Percentiles rank a stretch among this genome's conserved stretches.
These are phyloP conservation scores for Chironomus striatipennis DNA, from an alignment of 1,140 invertebrate species.

Conservation along the genomic window DNA sequence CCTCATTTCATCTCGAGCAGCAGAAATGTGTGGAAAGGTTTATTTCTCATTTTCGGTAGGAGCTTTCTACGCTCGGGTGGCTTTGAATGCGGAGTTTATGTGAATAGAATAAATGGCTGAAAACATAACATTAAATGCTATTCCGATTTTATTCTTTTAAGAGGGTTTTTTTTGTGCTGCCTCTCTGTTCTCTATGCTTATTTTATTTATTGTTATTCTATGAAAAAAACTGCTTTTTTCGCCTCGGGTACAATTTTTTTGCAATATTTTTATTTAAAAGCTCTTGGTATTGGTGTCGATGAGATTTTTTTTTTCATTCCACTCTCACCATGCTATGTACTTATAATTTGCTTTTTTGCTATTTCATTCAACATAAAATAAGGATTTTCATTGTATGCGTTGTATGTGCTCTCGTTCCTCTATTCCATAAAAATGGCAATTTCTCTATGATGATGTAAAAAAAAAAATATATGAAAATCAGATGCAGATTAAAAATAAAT, in stretches of 20 bases:
- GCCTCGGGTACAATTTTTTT: slow-evolving; percentile 1
- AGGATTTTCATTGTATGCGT: too few species aligned
- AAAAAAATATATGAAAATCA: slow-evolving; percentile 16
- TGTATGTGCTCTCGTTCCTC: background rate
- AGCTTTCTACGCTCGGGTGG: slow-evolving; percentile 5
- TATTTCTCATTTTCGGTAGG: slow-evolving; percentile 12
- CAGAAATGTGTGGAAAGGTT: slow-evolving; percentile 6
- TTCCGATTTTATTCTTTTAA: slow-evolving; percentile 19
- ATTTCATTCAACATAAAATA: too few species aligned
- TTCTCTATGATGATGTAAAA: background rate
- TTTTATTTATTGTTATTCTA: slow-evolving; percentile 20
- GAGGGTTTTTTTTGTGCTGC: background rate
- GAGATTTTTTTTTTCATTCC: slow-evolving; percentile 1
- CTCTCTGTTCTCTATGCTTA: background rate
- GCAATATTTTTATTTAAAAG: background rate
- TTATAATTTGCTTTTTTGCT: background rate
- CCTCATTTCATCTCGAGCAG: background rate
- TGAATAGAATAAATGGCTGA: slow-evolving; percentile 13
- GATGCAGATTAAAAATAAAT: slow-evolving; percentile 24
- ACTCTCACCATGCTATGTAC: background rate
- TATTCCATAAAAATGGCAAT: background rate
- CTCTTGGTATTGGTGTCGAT: background rate
- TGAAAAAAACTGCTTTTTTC: slow-evolving; percentile 1
- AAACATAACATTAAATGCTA: slow-evolving; percentile 18
- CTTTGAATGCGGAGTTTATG: slow-evolving; percentile 7